These are phyloP conservation scores for Carcharodon carcharias DNA, from an alignment of 2,797 vertebrate species.

Conservation along the genomic window DNA sequence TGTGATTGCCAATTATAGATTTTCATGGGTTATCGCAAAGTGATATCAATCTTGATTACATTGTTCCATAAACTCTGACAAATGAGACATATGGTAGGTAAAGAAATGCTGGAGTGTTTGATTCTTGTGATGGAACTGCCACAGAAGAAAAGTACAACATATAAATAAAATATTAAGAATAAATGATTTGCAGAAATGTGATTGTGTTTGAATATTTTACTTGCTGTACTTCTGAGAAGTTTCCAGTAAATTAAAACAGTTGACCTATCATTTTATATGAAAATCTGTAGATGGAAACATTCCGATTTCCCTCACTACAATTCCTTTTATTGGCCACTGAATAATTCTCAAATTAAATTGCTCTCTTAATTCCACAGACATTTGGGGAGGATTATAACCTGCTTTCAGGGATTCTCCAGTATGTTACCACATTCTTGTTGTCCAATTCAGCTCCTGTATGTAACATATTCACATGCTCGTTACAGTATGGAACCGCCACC, in stretches of 20 bases:
- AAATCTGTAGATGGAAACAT: not conserved
- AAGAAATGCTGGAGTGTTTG: not conserved
- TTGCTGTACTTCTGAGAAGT: not conserved
- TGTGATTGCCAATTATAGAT: constrained; percentile 56
- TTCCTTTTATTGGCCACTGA: not conserved
- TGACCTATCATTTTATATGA: not conserved
- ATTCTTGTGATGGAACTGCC: not conserved
- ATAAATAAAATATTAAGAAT: constrained; percentile 30
- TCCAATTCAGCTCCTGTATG: not conserved
- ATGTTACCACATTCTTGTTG: not conserved
- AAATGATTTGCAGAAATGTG: constrained; percentile 6
- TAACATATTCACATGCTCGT: not conserved
- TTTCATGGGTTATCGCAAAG: not conserved
- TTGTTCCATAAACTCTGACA: constrained; percentile 25
- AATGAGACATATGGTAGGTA: not conserved
- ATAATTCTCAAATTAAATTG: not conserved
- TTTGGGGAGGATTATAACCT: not conserved
- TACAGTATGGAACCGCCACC: not conserved
- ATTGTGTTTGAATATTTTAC: constrained; percentile 25
- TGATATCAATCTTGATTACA: constrained; percentile 23
- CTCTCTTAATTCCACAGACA: not conserved
- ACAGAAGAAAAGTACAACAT: constrained; percentile 18
- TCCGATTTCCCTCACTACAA: not conserved
- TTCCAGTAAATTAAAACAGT: not conserved
- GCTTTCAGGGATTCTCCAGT: not conserved